Base-by-base conservation (phyloP, 2,113 vertebrate species). In the Morone chrysops region DNA sequence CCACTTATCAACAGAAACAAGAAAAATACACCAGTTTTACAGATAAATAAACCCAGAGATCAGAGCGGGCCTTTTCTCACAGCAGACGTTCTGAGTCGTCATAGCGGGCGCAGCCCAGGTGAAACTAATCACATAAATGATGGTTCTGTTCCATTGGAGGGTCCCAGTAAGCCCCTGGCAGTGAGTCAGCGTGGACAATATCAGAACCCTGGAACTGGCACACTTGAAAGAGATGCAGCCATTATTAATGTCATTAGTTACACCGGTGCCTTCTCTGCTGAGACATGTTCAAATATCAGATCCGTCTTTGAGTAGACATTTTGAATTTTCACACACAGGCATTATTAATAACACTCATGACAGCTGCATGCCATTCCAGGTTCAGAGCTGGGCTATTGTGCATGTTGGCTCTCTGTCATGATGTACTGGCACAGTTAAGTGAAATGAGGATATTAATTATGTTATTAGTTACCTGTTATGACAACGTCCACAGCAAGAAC, bases 121-220 rank as follows among this genome's bases (percentile, higher is more conserved):
- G 82, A 56, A 78, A 70, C 77, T 82, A 81, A 90, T 90, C 67
- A 53, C n/a, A 43, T 80, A 80, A 84, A 80, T 62, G 48, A 86
- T 48, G 70, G 51, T 73, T 61, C 70, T 65, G 56, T 70, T 87
- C 51, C 72, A 66, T n/a, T 61, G 61, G 78, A 8, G 53, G 68
- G 78, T 82, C 75, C 71, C 82, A 79, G n/a, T 65, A 76, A 77
- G 74, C 48, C 18, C 38, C 78, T 81, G 80, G 73, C 81, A 53
- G 62, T n/a, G 41, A 83, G 60, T 75, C 75, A 77, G 65, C 70
- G 1, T 8, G 56, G 57, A 38, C 59, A 43, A 56, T 20, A 74
- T 50, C 59, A 80, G 53, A 11, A 66, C 36, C 65, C 65, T 67
- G 63, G 50, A 82, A 82, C 67, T 78, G 78, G 63, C 70, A 80